These are phyloP conservation scores for Amblyjoppa fuscipennis DNA, from an alignment of 2,888 invertebrate species.

Conservation along the genomic window DNA sequence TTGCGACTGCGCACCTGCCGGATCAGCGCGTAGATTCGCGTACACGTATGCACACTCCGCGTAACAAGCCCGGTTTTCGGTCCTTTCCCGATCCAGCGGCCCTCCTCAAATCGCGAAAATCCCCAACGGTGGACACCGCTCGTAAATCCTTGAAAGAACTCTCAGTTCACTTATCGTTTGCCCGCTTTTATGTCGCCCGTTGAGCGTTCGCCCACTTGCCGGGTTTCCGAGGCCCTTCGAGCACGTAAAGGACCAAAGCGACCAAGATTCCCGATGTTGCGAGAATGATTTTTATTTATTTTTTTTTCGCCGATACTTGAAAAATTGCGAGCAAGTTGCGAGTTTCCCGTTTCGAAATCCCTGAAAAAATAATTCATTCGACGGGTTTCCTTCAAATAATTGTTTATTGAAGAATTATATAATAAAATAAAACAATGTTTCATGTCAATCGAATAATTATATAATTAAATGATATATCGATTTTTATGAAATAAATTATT, in stretches of 20 bases:
- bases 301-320: too few species aligned
- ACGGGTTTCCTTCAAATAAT: too few species aligned
- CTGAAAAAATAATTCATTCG: too few species aligned
- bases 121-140: constrained; percentile 38
- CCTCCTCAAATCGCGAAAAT: constrained; percentile 48
- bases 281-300: constrained; percentile 5
- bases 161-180: constrained; percentile 56
- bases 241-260: constrained; percentile 25
- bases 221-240: constrained; percentile 25
- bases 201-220: not conserved
- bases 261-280: constrained; percentile 17
- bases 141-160: constrained; percentile 53
- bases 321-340: too few species aligned
- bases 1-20: constrained; percentile 6
- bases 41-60: not conserved
- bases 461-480: too few species aligned
- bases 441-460: too few species aligned
- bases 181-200: constrained; percentile 45
- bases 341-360: too few species aligned
- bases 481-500: too few species aligned
- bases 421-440: too few species aligned
- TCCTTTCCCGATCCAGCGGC: constrained; percentile 45
- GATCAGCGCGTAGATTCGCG: not conserved
- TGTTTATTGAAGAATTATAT: too few species aligned
- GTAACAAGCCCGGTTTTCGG: constrained; percentile 9